These are phyloP conservation scores for Trichomycterus rosablanca DNA, from an alignment of 2,113 vertebrate genomes.

Conservation along the genomic window DNA sequence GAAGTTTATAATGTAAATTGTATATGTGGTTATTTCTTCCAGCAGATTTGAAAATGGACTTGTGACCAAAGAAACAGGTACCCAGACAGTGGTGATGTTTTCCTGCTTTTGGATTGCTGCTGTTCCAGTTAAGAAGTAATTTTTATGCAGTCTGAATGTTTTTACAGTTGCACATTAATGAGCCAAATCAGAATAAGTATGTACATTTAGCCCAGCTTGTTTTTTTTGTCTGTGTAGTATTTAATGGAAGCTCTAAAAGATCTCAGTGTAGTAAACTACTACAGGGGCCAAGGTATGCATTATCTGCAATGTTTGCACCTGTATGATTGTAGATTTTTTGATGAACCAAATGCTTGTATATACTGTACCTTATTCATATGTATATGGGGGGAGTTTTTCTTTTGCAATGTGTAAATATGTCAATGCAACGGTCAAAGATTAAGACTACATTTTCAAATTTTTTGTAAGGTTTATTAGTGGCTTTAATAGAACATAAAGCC, in stretches of 20 bases:
- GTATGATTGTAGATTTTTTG: not conserved
- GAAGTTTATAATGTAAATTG: not conserved
- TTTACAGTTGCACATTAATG: constrained; percentile 53
- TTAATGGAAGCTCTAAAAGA: not conserved
- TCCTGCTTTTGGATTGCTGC: not conserved
- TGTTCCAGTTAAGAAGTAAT: constrained; percentile 14
- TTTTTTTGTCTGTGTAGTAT: not conserved
- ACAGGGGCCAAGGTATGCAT: not conserved
- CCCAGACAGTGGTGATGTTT: not conserved
- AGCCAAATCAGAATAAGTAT: constrained; percentile 36
- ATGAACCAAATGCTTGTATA: not conserved
- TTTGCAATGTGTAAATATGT: not conserved
- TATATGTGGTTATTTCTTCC: constrained; percentile 1
- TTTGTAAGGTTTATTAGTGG: not conserved
- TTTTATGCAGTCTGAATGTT: constrained; percentile 40
- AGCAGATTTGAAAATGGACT: constrained; percentile 32
- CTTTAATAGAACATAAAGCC: not conserved
- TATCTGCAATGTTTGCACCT: constrained; percentile 5
- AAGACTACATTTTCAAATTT: not conserved
- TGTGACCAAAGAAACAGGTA: constrained; percentile 52
- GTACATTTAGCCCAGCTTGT: too few species aligned
- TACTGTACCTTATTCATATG: too few species aligned
- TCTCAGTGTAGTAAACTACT: too few species aligned
- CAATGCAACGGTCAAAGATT: constrained; percentile 1
- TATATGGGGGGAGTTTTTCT: too few species aligned